phyloP scores from a whole-genome alignment of 2,113 vertebrate genomes.

The Psammodynastes pulverulentus region DNA sequence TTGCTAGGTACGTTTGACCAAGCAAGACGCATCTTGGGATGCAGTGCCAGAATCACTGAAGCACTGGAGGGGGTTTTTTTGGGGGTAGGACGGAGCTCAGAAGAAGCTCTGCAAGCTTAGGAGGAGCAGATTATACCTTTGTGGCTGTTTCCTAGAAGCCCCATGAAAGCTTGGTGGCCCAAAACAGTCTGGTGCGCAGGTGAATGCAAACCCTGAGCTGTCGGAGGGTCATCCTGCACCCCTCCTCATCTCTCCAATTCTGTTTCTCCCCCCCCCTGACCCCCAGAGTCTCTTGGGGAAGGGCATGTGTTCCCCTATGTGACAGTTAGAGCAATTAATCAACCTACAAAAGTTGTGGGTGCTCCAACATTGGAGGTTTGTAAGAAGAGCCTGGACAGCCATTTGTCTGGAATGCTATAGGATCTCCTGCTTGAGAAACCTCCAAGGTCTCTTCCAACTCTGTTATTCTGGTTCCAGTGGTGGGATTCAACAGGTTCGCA shows the following conservation, averaged over 20 bases:
- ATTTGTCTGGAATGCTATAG: no score
- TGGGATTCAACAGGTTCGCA: no score
- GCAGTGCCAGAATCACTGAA: background rate
- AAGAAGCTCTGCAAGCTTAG: background rate
- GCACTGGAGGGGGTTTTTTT: background rate
- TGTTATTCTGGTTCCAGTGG: background rate
- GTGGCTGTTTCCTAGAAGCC: no score
- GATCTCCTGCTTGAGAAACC: background rate
- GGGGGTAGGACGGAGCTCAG: background rate
- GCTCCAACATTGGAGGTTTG: background rate
- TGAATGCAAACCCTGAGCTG: background rate
- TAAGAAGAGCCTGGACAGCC: background rate
- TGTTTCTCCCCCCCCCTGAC: no score
- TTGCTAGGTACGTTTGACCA: background rate
- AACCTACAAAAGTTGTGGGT: background rate
- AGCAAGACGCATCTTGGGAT: background rate
- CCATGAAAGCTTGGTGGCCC: background rate
- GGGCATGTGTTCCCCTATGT: background rate
- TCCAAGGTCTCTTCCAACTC: background rate
- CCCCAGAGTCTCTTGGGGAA: background rate
- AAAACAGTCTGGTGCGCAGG: background rate
- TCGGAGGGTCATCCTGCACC: background rate
- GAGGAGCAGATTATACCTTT: background rate
- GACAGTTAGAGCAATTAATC: background rate
- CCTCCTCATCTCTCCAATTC: background rate